Percentiles rank a stretch among this genome's conserved stretches.
Conservation (phyloP, 2,113 vertebrate genomes). For the human region DNA sequence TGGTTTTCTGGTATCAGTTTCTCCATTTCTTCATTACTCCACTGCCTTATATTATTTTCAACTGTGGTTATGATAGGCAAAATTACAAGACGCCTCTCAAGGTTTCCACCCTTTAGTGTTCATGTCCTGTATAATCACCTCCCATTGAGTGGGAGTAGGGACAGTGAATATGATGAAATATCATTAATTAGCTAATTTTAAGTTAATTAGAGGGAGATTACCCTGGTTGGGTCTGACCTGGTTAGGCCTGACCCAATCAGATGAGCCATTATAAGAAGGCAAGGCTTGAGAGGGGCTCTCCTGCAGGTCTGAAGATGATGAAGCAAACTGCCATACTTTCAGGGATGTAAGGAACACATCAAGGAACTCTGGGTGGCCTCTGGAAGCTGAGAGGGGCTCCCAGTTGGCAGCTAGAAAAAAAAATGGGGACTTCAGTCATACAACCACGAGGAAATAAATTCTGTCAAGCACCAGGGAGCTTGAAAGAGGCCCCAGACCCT, state of each 20-base stretch:
- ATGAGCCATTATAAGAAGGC: background rate
- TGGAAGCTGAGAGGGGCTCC: background rate
- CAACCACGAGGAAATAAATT: background rate
- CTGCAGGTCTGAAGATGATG: background rate
- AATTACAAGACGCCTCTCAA: background rate
- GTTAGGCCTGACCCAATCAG: background rate
- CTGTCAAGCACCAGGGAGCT: background rate
- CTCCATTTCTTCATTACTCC: background rate
- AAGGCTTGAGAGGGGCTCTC: background rate
- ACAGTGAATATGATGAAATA: background rate
- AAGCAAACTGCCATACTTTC: background rate
- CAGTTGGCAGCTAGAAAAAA: background rate
- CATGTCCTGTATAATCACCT: background rate
- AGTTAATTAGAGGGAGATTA: background rate
- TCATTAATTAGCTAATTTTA: background rate
- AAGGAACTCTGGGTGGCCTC: background rate
- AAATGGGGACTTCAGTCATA: background rate
- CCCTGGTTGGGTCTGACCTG: rapidly evolving
- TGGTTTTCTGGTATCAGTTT: background rate
- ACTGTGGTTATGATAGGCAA: background rate
- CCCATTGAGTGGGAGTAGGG: background rate
- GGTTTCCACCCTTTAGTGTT: background rate
- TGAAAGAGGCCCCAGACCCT: background rate
- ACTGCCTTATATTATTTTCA: background rate
- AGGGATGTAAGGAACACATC: background rate